Evolutionary conservation across 2,113 vertebrate species (phyloP), one percentile per base, ranked within the genome.

Genomic region (Semnopithecus entellus): DNA sequence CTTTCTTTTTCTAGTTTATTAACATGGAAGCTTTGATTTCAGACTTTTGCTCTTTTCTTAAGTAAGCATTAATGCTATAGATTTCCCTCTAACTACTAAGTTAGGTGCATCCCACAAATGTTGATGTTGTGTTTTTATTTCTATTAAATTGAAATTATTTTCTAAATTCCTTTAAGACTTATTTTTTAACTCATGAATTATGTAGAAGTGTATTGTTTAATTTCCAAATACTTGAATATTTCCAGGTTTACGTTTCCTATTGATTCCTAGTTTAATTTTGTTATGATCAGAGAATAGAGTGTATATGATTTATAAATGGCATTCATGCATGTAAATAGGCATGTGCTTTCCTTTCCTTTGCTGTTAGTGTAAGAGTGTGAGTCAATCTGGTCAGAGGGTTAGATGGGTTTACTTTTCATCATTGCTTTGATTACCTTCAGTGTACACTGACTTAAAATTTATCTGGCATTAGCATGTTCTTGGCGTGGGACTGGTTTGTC

Each of bases 141-240:
- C 20, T 4, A 76, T 38, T 12, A 27, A 43, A 59, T 94, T 82
- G 70, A 18, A 87, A 50, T 27, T 88, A 68, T 8, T 73, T 88
- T 80, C 50, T 88, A 70, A 84, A 87, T 38, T 70, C 25, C 22
- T 20, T 94, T 59, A 45, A 72, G 32, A 70, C 8, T 48, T 94
- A 8, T 4, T 90, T 57, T 76, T 82, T 82, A 38, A 20, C 11
- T 14, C 2, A 12, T 9, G 14, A 52, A 11, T 43, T 94, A 80
- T 50, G 7, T 55, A 81, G 8, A 59, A 79, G 9, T n/a, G 0
- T 52, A 27, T 55, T 85, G 30, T 10, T 50, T 90, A 70, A 76
- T 72, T 82, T 95, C 43, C 11, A 91, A 81, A 86, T 90, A 79
- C n/a, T 50, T 91, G 61, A 88, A 4, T 61, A 35, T 79, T 96